Conservation (phyloP, 2,888 invertebrate species). For the Brachypterus glaber region DNA sequence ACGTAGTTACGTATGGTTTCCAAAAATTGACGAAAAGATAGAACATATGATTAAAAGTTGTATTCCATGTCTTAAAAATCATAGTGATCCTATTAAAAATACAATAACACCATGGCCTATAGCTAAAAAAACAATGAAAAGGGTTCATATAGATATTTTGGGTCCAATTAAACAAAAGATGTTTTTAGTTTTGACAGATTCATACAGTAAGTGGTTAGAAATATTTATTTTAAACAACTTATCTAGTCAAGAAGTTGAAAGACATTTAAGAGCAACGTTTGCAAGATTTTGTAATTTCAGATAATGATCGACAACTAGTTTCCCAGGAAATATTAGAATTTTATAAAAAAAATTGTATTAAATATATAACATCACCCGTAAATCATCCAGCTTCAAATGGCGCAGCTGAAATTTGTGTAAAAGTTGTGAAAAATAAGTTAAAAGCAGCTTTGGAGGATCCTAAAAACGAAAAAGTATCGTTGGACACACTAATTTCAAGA, state of each 20-base stretch:
- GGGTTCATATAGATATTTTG: slow-evolving; percentile 1
- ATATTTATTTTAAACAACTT: not conserved
- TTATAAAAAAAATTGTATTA: slow-evolving; percentile 1
- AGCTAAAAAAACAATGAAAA: not conserved
- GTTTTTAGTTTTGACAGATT: slow-evolving; percentile 1
- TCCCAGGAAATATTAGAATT: not conserved
- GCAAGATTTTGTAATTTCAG: slow-evolving; percentile 4
- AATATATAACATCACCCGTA: slow-evolving; percentile 5
- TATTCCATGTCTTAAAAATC: not conserved
- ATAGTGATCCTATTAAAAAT: not conserved
- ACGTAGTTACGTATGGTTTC: not conserved
- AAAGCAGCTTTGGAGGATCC: slow-evolving; percentile 1
- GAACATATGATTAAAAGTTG: slow-evolving; percentile 3
- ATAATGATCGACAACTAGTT: slow-evolving; percentile 1
- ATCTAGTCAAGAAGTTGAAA: not conserved
- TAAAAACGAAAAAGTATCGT: slow-evolving; percentile 1
- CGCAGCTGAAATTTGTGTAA: slow-evolving; percentile 7
- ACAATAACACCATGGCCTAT: not conserved
- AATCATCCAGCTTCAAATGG: slow-evolving; percentile 9
- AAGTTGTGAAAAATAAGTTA: slow-evolving; percentile 5
- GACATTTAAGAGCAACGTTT: not conserved
- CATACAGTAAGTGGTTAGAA: slow-evolving; percentile 2
- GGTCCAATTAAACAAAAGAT: slow-evolving; percentile 1
- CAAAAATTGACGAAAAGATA: not conserved
- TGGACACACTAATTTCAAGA: slow-evolving; percentile 3